phyloP scores from a whole-genome alignment of 2,113 vertebrate species.

The Bos javanicus region DNA sequence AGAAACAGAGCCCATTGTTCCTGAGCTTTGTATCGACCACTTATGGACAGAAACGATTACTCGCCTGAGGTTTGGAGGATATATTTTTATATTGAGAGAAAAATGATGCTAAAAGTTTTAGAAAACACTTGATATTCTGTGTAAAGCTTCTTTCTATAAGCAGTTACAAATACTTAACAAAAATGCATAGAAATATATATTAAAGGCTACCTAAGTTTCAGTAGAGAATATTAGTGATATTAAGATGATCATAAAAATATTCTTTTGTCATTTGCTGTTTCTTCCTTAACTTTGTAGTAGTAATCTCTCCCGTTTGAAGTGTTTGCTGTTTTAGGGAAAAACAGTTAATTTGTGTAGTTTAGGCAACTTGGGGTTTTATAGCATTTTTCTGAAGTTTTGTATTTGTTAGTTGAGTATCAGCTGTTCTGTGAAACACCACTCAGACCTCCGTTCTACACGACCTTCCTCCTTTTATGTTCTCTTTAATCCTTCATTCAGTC shows the following conservation, averaged over 20 bases:
- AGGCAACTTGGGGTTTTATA: not conserved
- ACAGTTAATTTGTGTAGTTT: not conserved
- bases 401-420: not conserved
- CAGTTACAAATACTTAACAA: not conserved
- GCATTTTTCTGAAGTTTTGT: not conserved
- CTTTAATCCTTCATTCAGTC: not conserved
- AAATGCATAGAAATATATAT: not conserved
- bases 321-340: not conserved
- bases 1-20: slow-evolving; percentile 93
- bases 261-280: not conserved
- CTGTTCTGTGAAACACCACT: not conserved
- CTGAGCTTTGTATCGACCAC: slow-evolving; percentile 96
- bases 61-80: slow-evolving; percentile 81
- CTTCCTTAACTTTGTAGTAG: not conserved
- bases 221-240: not conserved
- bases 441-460: not conserved
- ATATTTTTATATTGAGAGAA: slow-evolving; percentile 40
- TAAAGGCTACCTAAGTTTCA: not conserved
- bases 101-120: slow-evolving; percentile 18
- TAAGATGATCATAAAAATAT: not conserved
- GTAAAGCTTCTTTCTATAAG: not conserved
- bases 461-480: not conserved
- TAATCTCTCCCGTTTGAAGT: not conserved
- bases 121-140: not conserved
- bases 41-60: slow-evolving; percentile 91